phyloP scores from a whole-genome alignment of 2,888 invertebrate species.

The Andrena bucephala region DNA sequence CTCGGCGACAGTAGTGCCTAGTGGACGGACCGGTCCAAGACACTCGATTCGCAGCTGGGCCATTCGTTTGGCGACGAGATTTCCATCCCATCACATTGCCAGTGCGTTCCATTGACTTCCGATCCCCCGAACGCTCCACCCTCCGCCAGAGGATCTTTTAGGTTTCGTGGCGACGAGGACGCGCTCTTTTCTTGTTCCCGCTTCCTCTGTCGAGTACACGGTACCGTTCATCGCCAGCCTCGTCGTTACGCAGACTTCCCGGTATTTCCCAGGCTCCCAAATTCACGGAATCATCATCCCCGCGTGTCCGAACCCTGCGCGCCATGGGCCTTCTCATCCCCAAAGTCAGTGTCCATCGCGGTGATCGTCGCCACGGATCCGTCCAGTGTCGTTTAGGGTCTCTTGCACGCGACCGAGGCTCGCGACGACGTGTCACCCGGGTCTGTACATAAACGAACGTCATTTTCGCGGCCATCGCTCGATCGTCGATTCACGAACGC shows the following conservation, averaged over 20 bases:
- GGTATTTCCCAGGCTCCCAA: not conserved
- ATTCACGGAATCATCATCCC: not conserved
- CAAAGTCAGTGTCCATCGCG: not conserved
- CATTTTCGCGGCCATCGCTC: slow-evolving; percentile 31
- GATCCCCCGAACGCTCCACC: not conserved
- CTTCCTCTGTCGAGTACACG: not conserved
- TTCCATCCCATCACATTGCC: not conserved
- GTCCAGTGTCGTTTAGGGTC: not conserved
- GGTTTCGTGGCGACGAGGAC: not conserved
- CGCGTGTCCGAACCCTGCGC: not conserved
- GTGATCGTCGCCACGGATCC: not conserved
- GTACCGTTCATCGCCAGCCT: not conserved
- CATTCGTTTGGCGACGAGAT: slow-evolving; percentile 17
- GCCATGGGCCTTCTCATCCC: not conserved
- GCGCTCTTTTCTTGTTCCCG: not conserved
- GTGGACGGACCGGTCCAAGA: slow-evolving; percentile 44
- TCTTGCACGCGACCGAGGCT: slow-evolving; percentile 28
- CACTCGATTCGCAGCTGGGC: slow-evolving; percentile 6
- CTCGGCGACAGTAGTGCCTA: slow-evolving; percentile 62
- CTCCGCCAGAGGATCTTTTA: not conserved
- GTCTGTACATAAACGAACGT: slow-evolving; percentile 49
- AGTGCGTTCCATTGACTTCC: not conserved
- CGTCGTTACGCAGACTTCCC: not conserved
- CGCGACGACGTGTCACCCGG: slow-evolving; percentile 19
- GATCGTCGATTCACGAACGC: slow-evolving; percentile 43